These are phyloP conservation scores for Ramphastos sulfuratus DNA, from an alignment of 2,113 vertebrate genomes.

Conservation along the genomic window DNA sequence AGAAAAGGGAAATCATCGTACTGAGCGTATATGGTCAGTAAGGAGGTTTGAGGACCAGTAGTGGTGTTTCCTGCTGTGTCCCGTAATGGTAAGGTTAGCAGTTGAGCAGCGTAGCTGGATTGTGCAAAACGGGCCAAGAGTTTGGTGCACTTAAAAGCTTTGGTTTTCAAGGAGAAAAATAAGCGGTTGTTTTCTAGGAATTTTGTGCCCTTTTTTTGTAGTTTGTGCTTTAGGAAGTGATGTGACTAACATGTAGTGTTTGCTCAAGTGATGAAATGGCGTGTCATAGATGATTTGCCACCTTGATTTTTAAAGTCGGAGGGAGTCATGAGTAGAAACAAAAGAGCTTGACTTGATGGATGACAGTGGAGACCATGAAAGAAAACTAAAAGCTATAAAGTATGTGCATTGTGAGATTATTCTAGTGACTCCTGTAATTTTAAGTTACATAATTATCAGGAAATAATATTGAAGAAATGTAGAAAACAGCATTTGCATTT, in stretches of 20 bases:
- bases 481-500: not conserved
- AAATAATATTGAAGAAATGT: not conserved
- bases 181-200: fast-evolving
- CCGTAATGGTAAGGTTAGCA: fast-evolving
- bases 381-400: conserved; percentile 8
- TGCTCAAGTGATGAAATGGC: not conserved
- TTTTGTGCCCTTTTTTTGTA: fast-evolving
- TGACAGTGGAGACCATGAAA: not conserved
- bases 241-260: not conserved
- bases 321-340: not conserved
- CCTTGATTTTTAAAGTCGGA: not conserved
- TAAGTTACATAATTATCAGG: not conserved
- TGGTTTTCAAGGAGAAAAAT: fast-evolving
- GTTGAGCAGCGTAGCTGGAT: no score
- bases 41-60: fast-evolving
- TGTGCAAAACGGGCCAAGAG: fast-evolving
- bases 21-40: fast-evolving
- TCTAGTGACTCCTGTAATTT: not conserved
- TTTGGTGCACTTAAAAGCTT: fast-evolving
- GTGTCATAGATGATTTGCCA: not conserved
- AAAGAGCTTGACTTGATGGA: not conserved
- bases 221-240: fast-evolving
- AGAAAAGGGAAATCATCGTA: fast-evolving
- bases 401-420: not conserved
- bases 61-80: no score